phyloP scores from a whole-genome alignment of 1,140 invertebrate genomes.

The Berghia stephanieae region DNA sequence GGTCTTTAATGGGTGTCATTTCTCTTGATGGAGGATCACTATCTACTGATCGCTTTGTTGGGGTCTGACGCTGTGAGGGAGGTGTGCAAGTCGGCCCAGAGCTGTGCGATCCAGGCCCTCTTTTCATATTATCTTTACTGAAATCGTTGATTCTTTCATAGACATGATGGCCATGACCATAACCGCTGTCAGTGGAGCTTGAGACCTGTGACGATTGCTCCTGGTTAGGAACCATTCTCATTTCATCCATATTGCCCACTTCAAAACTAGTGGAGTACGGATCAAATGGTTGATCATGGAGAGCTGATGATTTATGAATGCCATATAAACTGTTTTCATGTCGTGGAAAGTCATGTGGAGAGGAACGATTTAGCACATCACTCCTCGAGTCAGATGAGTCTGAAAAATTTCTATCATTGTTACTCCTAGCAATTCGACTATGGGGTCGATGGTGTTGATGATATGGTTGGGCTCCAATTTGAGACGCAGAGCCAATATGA shows the following conservation, averaged over 20 bases:
- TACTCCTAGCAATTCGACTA: no score
- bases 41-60: slow-evolving; percentile 22
- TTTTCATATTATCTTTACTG: neutral
- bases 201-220: slow-evolving; percentile 62
- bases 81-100: slow-evolving; percentile 23
- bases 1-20: slow-evolving; percentile 43
- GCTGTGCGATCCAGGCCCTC: neutral
- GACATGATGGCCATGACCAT: slow-evolving; percentile 53
- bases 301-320: neutral
- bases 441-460: no score
- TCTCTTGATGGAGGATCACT: slow-evolving; percentile 46
- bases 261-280: slow-evolving; percentile 1
- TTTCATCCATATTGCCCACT: slow-evolving; percentile 49
- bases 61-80: slow-evolving; percentile 37
- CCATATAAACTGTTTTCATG: neutral
- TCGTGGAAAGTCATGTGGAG: neutral
- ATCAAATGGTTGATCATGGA: neutral
- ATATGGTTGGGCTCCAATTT: no score
- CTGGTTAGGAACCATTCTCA: slow-evolving; percentile 46
- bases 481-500: slow-evolving; percentile 27
- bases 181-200: slow-evolving; percentile 64
- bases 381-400: slow-evolving; percentile 23
- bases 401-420: neutral
- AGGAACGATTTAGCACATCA: slow-evolving; percentile 15
- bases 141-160: slow-evolving; percentile 50